These are phyloP conservation scores for Tetraneura akinire DNA, from an alignment of 1,140 invertebrate species.

Conservation along the genomic window DNA sequence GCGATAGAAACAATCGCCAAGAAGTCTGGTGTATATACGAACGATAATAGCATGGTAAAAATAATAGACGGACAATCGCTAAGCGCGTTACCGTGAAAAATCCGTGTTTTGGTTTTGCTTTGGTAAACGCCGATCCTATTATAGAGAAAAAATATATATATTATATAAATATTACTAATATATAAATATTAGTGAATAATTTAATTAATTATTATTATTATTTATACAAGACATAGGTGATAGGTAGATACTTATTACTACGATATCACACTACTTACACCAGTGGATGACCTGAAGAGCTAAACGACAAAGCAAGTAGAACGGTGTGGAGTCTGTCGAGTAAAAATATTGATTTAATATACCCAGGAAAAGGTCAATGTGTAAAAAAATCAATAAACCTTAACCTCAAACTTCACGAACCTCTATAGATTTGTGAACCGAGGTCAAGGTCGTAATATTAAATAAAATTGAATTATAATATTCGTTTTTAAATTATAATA, in stretches of 20 bases:
- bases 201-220: no score
- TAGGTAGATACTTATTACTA: no score
- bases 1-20: slow-evolving; percentile 68
- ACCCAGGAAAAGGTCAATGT: slow-evolving; percentile 22
- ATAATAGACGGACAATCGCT: slow-evolving; percentile 75
- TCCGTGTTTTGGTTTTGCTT: slow-evolving; percentile 88
- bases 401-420: slow-evolving; percentile 11
- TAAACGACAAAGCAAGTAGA: not conserved
- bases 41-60: slow-evolving; percentile 77
- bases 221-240: not conserved
- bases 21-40: slow-evolving; percentile 92
- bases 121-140: slow-evolving; percentile 87
- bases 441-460: slow-evolving; percentile 27
- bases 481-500: not conserved
- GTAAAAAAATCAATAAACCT: slow-evolving; percentile 48
- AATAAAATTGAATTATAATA: not conserved
- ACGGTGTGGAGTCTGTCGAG: not conserved
- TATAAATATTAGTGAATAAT: no score
- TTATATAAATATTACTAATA: no score
- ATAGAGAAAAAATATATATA: slow-evolving; percentile 49
- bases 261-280: not conserved
- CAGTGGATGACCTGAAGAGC: not conserved
- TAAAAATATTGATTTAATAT: slow-evolving; percentile 44
- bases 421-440: not conserved
- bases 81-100: slow-evolving; percentile 78